A percentile compares a stretch with the other conserved stretches of the same genome.
These are phyloP conservation scores for Bombus turneri DNA, from an alignment of 1,140 invertebrate genomes.

Conservation along the genomic window DNA sequence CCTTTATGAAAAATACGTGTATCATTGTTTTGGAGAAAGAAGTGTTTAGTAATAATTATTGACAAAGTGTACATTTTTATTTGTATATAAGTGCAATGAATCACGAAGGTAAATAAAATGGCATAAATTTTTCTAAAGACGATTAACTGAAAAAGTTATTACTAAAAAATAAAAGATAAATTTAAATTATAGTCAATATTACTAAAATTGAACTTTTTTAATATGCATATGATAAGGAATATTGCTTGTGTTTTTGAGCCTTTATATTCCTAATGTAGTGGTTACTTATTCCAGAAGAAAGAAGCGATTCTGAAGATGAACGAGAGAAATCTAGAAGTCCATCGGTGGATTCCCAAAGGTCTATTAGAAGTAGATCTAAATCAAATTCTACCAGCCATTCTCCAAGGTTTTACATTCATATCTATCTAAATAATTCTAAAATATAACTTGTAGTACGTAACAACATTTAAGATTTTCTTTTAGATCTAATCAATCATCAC, in stretches of 20 bases:
- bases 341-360: conserved; percentile 52
- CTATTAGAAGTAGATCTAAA: conserved; percentile 53
- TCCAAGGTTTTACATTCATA: conserved; percentile 42
- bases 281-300: conserved; percentile 43
- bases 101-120: conserved; percentile 49
- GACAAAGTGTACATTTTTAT: conserved; percentile 6
- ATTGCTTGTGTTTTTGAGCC: background rate
- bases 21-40: background rate
- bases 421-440: background rate
- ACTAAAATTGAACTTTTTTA: background rate
- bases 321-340: conserved; percentile 51
- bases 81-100: conserved; percentile 55
- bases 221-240: background rate
- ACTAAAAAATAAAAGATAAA: background rate
- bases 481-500: conserved; percentile 60
- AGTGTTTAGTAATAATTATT: conserved; percentile 6
- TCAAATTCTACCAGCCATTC: conserved; percentile 55
- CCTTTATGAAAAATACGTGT: background rate
- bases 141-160: background rate
- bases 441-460: background rate
- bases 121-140: background rate
- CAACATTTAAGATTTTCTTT: conserved; percentile 2
- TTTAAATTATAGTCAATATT: too few relatives aligned
- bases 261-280: background rate
- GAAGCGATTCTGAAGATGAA: conserved; percentile 62